These are phyloP conservation scores for Pedionomus torquatus DNA, from an alignment of 2,113 vertebrate genomes.

Conservation along the genomic window DNA sequence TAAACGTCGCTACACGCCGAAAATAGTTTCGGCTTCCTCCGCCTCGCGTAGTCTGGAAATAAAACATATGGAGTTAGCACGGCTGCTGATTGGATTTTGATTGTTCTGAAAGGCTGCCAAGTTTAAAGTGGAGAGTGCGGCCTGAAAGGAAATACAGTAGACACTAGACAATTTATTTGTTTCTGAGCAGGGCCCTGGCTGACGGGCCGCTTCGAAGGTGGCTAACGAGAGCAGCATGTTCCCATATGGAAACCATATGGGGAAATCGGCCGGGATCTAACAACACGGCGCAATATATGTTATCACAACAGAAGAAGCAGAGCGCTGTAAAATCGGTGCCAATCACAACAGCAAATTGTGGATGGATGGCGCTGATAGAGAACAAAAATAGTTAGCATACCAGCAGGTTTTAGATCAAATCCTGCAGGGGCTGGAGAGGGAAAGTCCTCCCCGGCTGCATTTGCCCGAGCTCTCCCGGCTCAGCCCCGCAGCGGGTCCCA, in stretches of 20 bases:
- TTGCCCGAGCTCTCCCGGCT: neutral
- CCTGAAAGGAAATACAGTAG: conserved; percentile 74
- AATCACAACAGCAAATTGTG: conserved; percentile 7
- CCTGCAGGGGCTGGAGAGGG: neutral
- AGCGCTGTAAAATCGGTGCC: neutral
- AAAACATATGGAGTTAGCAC: conserved; percentile 67
- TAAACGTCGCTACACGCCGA: neutral
- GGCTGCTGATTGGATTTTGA: conserved; percentile 70
- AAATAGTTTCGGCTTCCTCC: conserved; percentile 40
- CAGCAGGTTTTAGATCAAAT: neutral
- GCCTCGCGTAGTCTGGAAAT: conserved; percentile 21
- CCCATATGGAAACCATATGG: conserved; percentile 73
- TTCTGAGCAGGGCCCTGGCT: conserved; percentile 69
- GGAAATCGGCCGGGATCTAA: neutral
- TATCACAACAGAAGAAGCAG: neutral
- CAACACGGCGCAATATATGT: neutral
- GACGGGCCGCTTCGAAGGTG: conserved; percentile 63
- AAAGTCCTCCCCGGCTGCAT: neutral
- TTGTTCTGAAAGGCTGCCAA: conserved; percentile 72
- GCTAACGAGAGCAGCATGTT: conserved; percentile 73
- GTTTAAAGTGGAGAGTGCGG: conserved; percentile 68
- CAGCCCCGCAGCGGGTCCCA: accelerated
- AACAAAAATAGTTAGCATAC: neutral
- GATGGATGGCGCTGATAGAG: neutral
- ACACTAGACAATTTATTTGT: conserved; percentile 75